Evolutionary conservation across 2,797 vertebrate genomes (phyloP).

Genomic region (Sebastes matsubarae): DNA sequence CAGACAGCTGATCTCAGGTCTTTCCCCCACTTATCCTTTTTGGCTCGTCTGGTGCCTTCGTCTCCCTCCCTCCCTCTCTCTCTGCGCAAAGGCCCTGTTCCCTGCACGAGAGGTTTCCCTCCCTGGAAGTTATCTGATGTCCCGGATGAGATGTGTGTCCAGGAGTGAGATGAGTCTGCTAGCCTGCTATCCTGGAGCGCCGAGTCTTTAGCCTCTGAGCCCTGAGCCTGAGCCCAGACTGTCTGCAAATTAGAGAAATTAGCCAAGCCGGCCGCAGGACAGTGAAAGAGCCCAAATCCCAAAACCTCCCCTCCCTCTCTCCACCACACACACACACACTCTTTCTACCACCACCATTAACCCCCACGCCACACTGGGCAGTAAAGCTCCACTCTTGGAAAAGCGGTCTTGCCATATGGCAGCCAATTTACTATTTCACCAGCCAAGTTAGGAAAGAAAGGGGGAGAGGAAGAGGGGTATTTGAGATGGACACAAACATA

Average conservation of each 20-base stretch:
- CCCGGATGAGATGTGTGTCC: conserved; percentile 45
- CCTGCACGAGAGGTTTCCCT: conserved; percentile 17
- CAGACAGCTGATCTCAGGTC: conserved; percentile 61
- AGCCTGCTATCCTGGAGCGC: conserved; percentile 38
- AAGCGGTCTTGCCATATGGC: conserved; percentile 75
- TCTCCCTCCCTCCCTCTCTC: not conserved
- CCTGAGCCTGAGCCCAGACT: conserved; percentile 79
- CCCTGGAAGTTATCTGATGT: conserved; percentile 21
- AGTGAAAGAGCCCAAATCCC: conserved; percentile 74
- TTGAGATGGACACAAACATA: not conserved
- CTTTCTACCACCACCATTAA: conserved; percentile 2
- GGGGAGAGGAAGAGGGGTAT: not conserved
- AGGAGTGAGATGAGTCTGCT: conserved; percentile 40
- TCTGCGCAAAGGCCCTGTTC: conserved; percentile 3
- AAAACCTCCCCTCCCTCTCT: conserved; percentile 4
- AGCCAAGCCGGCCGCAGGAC: conserved; percentile 67
- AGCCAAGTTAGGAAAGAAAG: conserved; percentile 31
- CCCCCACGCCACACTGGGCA: conserved; percentile 57
- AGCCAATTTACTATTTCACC: conserved; percentile 73
- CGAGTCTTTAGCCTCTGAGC: conserved; percentile 65
- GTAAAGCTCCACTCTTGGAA: conserved; percentile 57
- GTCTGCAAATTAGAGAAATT: conserved; percentile 86
- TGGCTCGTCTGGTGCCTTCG: conserved; percentile 7
- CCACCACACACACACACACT: conserved; percentile 6
- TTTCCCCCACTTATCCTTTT: conserved; percentile 59